Conservation (phyloP, 2,797 vertebrate species). For the Trematomus bernacchii region DNA sequence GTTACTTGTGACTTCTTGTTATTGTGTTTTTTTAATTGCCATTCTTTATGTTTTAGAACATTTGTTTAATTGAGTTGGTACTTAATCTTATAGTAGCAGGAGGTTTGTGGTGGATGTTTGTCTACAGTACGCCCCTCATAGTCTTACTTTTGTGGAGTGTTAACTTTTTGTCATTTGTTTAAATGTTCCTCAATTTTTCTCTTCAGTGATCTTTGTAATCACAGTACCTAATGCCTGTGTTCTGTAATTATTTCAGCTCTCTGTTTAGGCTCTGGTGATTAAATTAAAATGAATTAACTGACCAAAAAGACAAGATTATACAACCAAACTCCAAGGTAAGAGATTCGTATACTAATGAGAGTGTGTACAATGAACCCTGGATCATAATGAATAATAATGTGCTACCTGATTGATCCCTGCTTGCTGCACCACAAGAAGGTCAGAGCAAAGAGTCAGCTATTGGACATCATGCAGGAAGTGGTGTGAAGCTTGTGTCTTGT, state of each 20-base stretch:
- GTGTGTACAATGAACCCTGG: constrained; percentile 20
- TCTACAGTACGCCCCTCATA: no score
- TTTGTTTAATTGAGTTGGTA: no score
- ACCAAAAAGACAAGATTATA: not conserved
- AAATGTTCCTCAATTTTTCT: not conserved
- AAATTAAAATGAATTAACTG: not conserved
- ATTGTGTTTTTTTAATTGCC: no score
- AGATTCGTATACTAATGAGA: not conserved
- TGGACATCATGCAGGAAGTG: not conserved
- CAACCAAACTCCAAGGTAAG: constrained; percentile 14
- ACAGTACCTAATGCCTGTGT: not conserved
- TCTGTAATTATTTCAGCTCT: not conserved
- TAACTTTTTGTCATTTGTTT: not conserved
- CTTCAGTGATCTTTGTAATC: not conserved
- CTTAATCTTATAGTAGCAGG: no score
- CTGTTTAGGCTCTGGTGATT: not conserved
- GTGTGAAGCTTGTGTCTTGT: no score
- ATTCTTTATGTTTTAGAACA: no score
- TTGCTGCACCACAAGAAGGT: constrained; percentile 16
- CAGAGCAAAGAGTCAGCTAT: constrained; percentile 18
- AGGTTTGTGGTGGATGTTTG: no score
- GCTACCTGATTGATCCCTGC: constrained; percentile 32
- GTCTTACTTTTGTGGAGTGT: no score
- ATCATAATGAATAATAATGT: constrained; percentile 35
- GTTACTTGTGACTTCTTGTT: no score